Evolutionary conservation across 2,797 vertebrate genomes (phyloP), one percentile per base, ranked within the genome.

Genomic region (Amblyraja radiata): DNA sequence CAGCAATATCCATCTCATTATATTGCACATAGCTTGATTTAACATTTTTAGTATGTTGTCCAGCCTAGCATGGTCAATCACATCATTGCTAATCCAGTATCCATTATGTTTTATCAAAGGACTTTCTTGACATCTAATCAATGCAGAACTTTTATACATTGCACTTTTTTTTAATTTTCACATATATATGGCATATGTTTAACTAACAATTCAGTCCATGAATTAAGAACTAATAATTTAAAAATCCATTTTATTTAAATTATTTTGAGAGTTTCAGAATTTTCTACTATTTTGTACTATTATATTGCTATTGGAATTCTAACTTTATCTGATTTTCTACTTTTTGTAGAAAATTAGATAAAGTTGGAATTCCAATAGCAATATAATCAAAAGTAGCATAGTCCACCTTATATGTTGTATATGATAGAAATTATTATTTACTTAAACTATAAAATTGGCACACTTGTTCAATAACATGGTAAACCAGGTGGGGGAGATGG

Each of bases 381-480:
- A 73, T 21, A 73, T 16, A 73, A 32, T 73, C 68, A 71, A 68
- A 23, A n/a, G 10, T 25, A 73, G 36, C n/a, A 36, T 46, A 39
- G 36, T 90, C 21, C 23, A 90, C 5, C 8, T 18, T 73, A n/a
- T 73, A 54, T 54, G 25, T 28, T 54, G 25, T 10, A 92, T 28
- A 74, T 32, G 39, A 46, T 92, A 71, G 86, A 76, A 46, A 39
- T 92, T 92, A 91, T 91, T 18, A n/a, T 16, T 65, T 68, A 92
- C 21, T 46, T 39, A 92, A 92, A 23, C 36, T 28, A 46, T 91
- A 71, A 91, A 74, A 74, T 91, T 71, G 74, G 23, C 36, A 39
- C 21, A 92, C 90, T 9, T 74, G 21, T 46, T 74, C 71, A 76
- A 39, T 68, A 10, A 65, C 46, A 46, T 46, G 46, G 46, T 46